Base-by-base conservation (phyloP, 1,140 invertebrate genomes). In the Euura lappo region DNA sequence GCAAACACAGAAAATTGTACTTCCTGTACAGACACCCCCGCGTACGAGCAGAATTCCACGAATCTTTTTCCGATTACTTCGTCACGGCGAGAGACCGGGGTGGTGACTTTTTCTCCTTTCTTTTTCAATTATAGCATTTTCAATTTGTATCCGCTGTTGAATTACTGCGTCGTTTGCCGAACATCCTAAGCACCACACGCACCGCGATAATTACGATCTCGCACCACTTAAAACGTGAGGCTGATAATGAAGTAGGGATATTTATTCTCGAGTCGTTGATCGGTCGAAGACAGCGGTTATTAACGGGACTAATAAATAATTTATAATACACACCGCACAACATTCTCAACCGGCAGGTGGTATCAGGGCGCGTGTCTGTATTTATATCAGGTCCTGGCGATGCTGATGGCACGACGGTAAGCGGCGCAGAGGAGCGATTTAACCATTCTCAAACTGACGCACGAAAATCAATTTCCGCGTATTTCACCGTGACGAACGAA, bases 321-420 rank as follows among this genome's bases (percentile, higher is more conserved):
- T 60, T 60, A 60, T 60, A 60, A 4, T 60, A 60, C 51, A 60
- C 51, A n/a, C 51, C 8, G 51, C 51, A n/a, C 6, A 60, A 60
- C 51, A 60, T 60, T 60, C 13, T 60, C 51, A 60, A 60, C 51
- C 51, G 51, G 51, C 51, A 60, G 51, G 51, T 60, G 51, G 51
- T 60, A 60, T 60, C 51, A 6, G 51, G 28, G 13, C 51, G 51
- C 51, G 51, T 60, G 51, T 60, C 51, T 60, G 51, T 5, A 60
- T 8, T 60, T 60, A 6, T n/a, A n/a, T 60, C 51, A 60, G 13
- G 13, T 28, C 28, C 28, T 28, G 28, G 28, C 3, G 13, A 60
- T n/a, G n/a, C n/a, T n/a, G n/a, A n/a, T 3, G 8, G 8, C 51
- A 6, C 51, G 51, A 60, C 51, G 28, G 28, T 28, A 28, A 28